Base-by-base conservation (phyloP, 2,888 invertebrate species). In the Chrysolina oricalcia region DNA sequence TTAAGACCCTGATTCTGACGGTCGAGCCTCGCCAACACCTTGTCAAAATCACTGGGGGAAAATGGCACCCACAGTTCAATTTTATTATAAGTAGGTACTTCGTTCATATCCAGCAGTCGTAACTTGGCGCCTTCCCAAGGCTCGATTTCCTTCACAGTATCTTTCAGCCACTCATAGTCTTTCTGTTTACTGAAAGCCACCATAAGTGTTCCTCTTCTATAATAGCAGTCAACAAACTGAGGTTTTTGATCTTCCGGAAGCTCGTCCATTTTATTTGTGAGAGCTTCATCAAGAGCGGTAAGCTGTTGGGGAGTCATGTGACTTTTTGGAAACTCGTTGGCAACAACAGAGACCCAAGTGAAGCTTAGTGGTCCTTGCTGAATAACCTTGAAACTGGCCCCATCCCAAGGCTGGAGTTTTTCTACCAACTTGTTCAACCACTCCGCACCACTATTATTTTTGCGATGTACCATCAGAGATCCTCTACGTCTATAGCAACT, bases 1-100 rank as follows among this genome's bases (percentile, higher is more conserved):
- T 62, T 46, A 2, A 75, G 13, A 3, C 66, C 64, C 11, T 66
- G 65, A 43, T 75, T 75, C 56, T 75, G 75, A 21, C 66, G 70
- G 53, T 75, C 62, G 15, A 75, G 23, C 48, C 75, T 43, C 1
- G 23, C 62, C 4, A 75, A 43, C 10, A 70, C 43, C 15, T 63
- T 64, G 11, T 75, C 70, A 11, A 75, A 27, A 53, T 73, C 66
- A 8, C 48, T 59, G 48, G 41, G 21, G 11, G 53, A 64, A 41
- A 50, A 59, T 6, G 75, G 70, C 41, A 75, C 35, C 9, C 59
- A 21, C 13, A 73, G 9, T 66, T 75, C 66, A 10, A 69, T 41
- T 67, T 66, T 65, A 43, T 56, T 65, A 23, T 70, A 75, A 10
- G 15, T 21, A 10, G 75, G 72, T 19, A 75, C 13, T n/a, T 67